These are phyloP conservation scores for Trichosurus vulpecula DNA, from an alignment of 2,797 vertebrate genomes.

Conservation along the genomic window DNA sequence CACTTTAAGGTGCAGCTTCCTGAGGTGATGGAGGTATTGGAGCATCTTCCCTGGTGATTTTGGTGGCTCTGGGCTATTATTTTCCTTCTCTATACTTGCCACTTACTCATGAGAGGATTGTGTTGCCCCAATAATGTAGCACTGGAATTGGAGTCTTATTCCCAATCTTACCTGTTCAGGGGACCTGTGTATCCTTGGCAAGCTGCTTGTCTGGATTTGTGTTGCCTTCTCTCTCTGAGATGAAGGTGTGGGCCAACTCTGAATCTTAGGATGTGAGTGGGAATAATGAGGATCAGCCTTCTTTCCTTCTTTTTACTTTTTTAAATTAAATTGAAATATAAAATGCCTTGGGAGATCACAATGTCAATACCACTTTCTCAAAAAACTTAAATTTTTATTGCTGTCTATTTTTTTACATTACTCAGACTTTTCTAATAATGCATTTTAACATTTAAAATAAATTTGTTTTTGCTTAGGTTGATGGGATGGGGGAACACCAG, in stretches of 20 bases:
- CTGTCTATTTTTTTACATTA: not conserved
- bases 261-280: not conserved
- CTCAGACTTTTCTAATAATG: not conserved
- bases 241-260: not conserved
- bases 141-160: not conserved
- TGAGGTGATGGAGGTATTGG: conserved; percentile 86
- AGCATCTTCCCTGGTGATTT: conserved; percentile 56
- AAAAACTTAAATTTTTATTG: not conserved
- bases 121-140: not conserved
- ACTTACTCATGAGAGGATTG: conserved; percentile 3
- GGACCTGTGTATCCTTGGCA: not conserved
- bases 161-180: not conserved
- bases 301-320: not conserved
- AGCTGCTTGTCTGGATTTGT: too few relatives aligned
- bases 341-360: not conserved
- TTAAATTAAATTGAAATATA: conserved; percentile 15
- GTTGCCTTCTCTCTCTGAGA: not conserved
- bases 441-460: not conserved
- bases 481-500: conserved; percentile 84
- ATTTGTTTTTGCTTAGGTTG: conserved; percentile 83
- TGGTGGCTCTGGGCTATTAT: conserved; percentile 32
- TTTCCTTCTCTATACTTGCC: conserved; percentile 35
- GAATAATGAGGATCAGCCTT: not conserved
- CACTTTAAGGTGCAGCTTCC: conserved; percentile 91
- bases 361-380: not conserved